Conservation (phyloP, 2,113 vertebrate species). For the Oreochromis tanganicae region DNA sequence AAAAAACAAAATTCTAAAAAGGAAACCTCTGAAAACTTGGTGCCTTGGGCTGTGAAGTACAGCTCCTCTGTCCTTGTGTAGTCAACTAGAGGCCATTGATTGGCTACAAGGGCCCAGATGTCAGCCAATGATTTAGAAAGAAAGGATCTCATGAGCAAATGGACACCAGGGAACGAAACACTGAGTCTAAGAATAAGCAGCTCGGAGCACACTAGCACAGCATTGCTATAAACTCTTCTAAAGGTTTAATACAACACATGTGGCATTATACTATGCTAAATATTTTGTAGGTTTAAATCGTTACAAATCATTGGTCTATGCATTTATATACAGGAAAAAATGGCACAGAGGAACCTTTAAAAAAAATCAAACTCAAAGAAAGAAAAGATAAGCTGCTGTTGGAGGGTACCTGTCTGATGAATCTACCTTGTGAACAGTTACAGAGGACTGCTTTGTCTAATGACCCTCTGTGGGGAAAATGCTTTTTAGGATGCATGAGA, state of each 20-base stretch:
- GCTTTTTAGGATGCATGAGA: constrained; percentile 32
- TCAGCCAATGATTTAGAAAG: not conserved
- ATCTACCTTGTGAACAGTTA: not conserved
- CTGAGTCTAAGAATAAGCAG: not conserved
- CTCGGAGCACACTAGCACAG: fast-evolving
- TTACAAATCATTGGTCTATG: fast-evolving
- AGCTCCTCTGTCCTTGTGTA: not conserved
- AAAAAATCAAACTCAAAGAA: not conserved
- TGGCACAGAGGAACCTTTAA: not conserved
- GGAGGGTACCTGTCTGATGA: not conserved
- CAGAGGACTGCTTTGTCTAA: not conserved
- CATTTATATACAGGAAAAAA: fast-evolving
- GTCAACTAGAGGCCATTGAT: not conserved
- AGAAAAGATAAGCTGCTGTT: not conserved
- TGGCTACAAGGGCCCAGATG: not conserved
- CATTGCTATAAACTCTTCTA: not conserved
- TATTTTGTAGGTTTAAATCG: not conserved
- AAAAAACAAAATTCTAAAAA: fast-evolving
- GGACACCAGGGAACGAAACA: not conserved
- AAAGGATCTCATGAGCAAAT: not conserved
- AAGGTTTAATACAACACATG: not conserved
- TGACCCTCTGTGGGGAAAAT: not conserved
- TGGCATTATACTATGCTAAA: not conserved
- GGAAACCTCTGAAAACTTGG: not conserved
- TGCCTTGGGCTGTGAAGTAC: not conserved